Conservation (phyloP, 2,888 invertebrate genomes). For the Allacma fusca region DNA sequence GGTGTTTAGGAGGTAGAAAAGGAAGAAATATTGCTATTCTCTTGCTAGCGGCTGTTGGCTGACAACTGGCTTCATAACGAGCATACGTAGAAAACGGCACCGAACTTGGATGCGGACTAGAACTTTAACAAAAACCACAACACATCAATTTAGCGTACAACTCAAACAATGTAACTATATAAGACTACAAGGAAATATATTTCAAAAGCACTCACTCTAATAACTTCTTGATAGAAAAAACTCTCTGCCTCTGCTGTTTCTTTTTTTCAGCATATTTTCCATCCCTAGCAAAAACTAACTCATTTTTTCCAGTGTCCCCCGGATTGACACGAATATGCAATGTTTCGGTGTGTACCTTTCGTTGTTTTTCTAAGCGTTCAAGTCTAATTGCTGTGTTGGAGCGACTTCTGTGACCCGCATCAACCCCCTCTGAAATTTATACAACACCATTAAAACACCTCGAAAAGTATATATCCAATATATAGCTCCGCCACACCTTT, state of each 20-base stretch:
- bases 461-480: too few relatives aligned
- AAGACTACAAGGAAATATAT: too few relatives aligned
- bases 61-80: slow-evolving; percentile 83
- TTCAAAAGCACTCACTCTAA: slow-evolving; percentile 49
- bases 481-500: not conserved
- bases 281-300: slow-evolving; percentile 52
- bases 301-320: slow-evolving; percentile 54
- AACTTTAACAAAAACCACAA: slow-evolving; percentile 40
- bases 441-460: not conserved
- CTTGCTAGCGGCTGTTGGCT: slow-evolving; percentile 68
- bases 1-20: slow-evolving; percentile 81
- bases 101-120: slow-evolving; percentile 52
- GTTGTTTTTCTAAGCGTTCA: slow-evolving; percentile 87
- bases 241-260: slow-evolving; percentile 17
- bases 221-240: slow-evolving; percentile 51
- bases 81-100: slow-evolving; percentile 85
- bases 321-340: slow-evolving; percentile 58
- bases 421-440: slow-evolving; percentile 66
- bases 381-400: slow-evolving; percentile 88
- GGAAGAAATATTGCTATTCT: slow-evolving; percentile 90
- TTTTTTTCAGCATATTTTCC: slow-evolving; percentile 43
- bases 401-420: slow-evolving; percentile 72
- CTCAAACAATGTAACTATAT: too few relatives aligned
- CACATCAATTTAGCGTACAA: too few relatives aligned
- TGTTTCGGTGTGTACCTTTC: slow-evolving; percentile 68